These are phyloP conservation scores for Popillia japonica DNA, from an alignment of 1,140 invertebrate genomes.

Conservation along the genomic window DNA sequence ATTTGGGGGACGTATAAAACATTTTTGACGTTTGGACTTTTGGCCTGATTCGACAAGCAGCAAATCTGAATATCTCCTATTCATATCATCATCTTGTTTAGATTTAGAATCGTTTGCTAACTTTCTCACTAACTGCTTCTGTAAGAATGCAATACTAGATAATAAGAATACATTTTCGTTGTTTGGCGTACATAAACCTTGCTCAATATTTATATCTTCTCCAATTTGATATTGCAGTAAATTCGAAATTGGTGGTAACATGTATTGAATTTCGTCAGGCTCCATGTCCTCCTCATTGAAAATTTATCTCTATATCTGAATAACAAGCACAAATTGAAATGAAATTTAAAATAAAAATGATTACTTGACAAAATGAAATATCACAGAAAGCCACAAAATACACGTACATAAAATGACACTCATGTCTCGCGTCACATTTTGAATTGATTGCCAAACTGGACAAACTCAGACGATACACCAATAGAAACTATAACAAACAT, in stretches of 20 bases:
- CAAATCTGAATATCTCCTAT: slow-evolving; percentile 37
- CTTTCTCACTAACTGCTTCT: slow-evolving; percentile 37
- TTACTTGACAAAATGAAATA: not conserved
- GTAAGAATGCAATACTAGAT: slow-evolving; percentile 40
- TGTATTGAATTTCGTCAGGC: slow-evolving; percentile 1
- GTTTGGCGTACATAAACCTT: slow-evolving; percentile 35
- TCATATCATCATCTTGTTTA: not conserved
- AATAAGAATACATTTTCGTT: slow-evolving; percentile 39
- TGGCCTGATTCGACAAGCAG: slow-evolving; percentile 35
- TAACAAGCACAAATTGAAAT: not conserved
- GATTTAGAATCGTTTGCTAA: not conserved
- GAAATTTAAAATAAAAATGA: slow-evolving; percentile 22
- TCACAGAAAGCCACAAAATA: not conserved
- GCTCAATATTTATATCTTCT: slow-evolving; percentile 35
- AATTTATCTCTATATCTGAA: slow-evolving; percentile 4
- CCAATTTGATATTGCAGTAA: slow-evolving; percentile 19
- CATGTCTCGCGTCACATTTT: not conserved
- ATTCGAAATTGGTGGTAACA: not conserved
- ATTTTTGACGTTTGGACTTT: slow-evolving; percentile 34
- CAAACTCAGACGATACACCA: no score
- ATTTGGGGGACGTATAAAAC: slow-evolving; percentile 36
- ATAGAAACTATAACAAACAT: no score
- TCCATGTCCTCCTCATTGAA: slow-evolving; percentile 16
- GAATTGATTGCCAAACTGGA: no score
- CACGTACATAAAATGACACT: not conserved